Evolutionary conservation across 2,113 vertebrate species (phyloP).

Genomic region (Vireo altiloquus): DNA sequence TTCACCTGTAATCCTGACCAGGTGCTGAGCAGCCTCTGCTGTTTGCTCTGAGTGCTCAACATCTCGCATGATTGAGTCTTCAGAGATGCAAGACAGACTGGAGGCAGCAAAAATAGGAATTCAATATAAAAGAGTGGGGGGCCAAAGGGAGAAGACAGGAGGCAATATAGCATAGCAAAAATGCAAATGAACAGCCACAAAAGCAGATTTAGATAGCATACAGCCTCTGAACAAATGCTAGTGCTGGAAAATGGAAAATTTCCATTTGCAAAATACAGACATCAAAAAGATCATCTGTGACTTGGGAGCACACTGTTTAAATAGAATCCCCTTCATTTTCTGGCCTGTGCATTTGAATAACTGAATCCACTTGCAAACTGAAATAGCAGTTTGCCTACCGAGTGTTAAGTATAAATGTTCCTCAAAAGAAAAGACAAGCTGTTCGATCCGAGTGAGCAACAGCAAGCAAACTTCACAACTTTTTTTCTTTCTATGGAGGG

Average conservation of each 20-base stretch:
- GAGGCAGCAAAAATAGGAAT: conserved; percentile 35
- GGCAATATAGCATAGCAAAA: conserved; percentile 5
- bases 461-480: conserved; percentile 37
- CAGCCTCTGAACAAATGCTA: conserved; percentile 50
- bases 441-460: conserved; percentile 49
- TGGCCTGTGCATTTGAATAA: conserved; percentile 65
- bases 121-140: background rate
- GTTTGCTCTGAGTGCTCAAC: background rate
- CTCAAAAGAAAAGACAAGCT: conserved; percentile 66
- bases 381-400: conserved; percentile 64
- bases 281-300: conserved; percentile 70
- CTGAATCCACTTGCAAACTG: conserved; percentile 61
- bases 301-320: conserved; percentile 58
- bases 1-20: background rate
- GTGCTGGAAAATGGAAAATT: conserved; percentile 61
- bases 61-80: background rate
- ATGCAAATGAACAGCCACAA: conserved; percentile 48
- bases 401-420: conserved; percentile 64
- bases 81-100: background rate
- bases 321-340: conserved; percentile 67
- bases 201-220: conserved; percentile 54
- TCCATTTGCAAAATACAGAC: conserved; percentile 68
- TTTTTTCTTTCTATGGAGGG: background rate
- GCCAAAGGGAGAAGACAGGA: background rate
- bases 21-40: background rate